phyloP scores from a whole-genome alignment of 2,113 vertebrate species.

The Cromileptes altivelis region DNA sequence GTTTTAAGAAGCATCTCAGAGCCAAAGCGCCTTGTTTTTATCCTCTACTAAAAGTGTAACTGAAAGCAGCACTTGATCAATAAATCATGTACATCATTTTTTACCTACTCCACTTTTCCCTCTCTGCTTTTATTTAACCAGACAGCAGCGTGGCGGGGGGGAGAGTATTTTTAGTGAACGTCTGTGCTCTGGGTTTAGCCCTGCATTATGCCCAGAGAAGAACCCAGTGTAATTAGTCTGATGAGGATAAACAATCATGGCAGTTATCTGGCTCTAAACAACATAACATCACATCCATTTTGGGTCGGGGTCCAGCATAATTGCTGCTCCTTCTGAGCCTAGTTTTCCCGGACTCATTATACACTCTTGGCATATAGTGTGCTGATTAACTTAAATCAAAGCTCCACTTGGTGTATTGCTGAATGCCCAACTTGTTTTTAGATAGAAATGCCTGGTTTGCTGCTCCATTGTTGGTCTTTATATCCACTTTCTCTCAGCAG shows the following conservation, averaged over 20 bases:
- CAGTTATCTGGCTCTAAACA: conserved; percentile 71
- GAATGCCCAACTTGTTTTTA: conserved; percentile 63
- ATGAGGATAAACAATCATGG: conserved; percentile 76
- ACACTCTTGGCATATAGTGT: conserved; percentile 49
- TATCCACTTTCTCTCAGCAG: conserved; percentile 21
- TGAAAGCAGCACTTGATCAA: conserved; percentile 35
- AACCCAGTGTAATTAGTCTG: conserved; percentile 68
- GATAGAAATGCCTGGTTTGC: conserved; percentile 53
- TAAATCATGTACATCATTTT: conserved; percentile 30
- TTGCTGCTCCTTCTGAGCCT: conserved; percentile 57
- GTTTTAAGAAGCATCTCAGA: conserved; percentile 6
- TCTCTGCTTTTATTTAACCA: conserved; percentile 29
- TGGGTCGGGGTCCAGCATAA: conserved; percentile 66
- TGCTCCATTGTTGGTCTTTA: conserved; percentile 52
- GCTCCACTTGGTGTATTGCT: conserved; percentile 56
- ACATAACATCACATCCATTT: conserved; percentile 64
- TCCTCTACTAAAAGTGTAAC: conserved; percentile 1
- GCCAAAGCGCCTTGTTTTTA: not conserved
- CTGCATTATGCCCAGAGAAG: conserved; percentile 50
- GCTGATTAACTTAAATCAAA: conserved; percentile 74
- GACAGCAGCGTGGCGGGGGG: conserved; percentile 3
- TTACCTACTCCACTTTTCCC: not conserved
- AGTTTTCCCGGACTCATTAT: conserved; percentile 68
- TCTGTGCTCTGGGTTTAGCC: conserved; percentile 19
- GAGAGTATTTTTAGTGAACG: conserved; percentile 50